phyloP scores from a whole-genome alignment of 2,113 vertebrate genomes.

The Prolemur simus region DNA sequence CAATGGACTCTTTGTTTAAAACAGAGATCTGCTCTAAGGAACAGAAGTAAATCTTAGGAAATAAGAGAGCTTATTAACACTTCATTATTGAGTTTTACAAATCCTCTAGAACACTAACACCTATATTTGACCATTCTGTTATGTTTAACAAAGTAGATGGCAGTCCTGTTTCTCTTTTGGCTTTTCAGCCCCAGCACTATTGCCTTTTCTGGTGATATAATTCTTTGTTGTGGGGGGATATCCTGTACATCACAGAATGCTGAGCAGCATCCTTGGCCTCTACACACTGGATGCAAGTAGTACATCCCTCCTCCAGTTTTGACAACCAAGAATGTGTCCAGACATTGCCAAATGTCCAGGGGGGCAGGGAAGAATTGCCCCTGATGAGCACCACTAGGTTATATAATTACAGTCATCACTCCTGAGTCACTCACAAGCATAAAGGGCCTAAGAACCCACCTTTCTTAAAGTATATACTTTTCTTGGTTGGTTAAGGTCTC shows the following conservation, averaged over 20 bases:
- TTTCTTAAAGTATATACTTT: conserved; percentile 25
- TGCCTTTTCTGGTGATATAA: conserved; percentile 18
- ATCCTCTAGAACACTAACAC: conserved; percentile 30
- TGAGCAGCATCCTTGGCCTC: not conserved
- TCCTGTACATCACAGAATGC: not conserved
- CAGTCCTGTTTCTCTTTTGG: conserved; percentile 2
- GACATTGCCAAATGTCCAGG: conserved; percentile 6
- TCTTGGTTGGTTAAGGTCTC: conserved; percentile 40
- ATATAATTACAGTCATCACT: conserved; percentile 30
- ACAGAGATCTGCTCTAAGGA: conserved; percentile 50
- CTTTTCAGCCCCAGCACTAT: not conserved
- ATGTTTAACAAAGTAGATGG: not conserved
- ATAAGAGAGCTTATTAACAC: conserved; percentile 47
- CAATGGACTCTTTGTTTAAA: conserved; percentile 63
- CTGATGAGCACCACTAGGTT: conserved; percentile 30
- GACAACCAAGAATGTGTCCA: conserved; percentile 35
- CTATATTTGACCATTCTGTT: not conserved
- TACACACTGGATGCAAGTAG: conserved; percentile 2
- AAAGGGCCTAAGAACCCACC: not conserved
- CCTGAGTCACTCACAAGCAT: conserved; percentile 33
- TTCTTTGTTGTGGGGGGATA: not conserved
- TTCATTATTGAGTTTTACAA: conserved; percentile 56
- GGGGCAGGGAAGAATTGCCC: not conserved
- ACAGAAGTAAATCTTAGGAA: conserved; percentile 64
- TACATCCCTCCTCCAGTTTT: not conserved